phyloP scores from a whole-genome alignment of 1,140 invertebrate genomes.

The Drosophila arawakana region DNA sequence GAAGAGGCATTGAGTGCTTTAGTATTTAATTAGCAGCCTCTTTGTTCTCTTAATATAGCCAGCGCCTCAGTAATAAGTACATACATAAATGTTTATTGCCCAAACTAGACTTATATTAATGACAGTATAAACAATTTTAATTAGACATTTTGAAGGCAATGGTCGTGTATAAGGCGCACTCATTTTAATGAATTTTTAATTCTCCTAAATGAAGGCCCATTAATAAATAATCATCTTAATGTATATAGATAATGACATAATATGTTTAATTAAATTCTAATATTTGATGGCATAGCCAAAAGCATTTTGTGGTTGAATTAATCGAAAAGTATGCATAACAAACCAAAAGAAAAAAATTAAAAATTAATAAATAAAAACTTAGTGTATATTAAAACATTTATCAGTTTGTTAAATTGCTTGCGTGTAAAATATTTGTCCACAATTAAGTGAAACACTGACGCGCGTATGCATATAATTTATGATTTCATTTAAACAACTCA shows the following conservation, averaged over 20 bases:
- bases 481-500: constrained; percentile 78
- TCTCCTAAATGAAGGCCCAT: neutral
- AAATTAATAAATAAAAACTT: neutral
- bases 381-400: constrained; percentile 40
- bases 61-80: neutral
- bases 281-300: constrained; percentile 2
- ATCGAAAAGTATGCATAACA: neutral
- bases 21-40: no score
- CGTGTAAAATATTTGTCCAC: constrained; percentile 70
- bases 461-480: constrained; percentile 68
- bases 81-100: constrained; percentile 9
- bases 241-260: neutral
- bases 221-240: constrained; percentile 11
- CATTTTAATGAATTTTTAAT: constrained; percentile 11
- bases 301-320: constrained; percentile 1
- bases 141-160: neutral
- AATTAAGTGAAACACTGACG: constrained; percentile 65
- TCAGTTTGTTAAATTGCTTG: constrained; percentile 56
- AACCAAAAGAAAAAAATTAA: neutral
- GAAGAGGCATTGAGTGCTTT: no score
- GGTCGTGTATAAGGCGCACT: neutral
- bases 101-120: constrained; percentile 12
- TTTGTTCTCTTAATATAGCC: neutral
- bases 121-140: constrained; percentile 14
- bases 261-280: constrained; percentile 19